Base-by-base conservation (phyloP, 2,797 vertebrate genomes). In the Dicrostonyx torquatus region DNA sequence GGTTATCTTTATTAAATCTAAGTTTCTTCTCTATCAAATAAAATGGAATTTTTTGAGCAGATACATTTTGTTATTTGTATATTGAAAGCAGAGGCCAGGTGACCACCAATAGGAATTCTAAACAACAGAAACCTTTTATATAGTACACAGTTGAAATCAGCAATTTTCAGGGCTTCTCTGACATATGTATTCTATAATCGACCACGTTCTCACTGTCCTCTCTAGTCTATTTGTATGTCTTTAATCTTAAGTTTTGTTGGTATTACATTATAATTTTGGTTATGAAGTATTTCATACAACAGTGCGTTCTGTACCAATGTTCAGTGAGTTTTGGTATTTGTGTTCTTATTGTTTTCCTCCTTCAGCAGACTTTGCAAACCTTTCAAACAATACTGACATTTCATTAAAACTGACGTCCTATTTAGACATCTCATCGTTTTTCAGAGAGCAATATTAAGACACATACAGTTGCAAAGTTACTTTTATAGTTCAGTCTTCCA, bases 271-370 rank as follows among this genome's bases (percentile, higher is more conserved):
- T 75, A 70, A 34, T 15, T 95, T 94, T 73, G 20, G 26, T 77
- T 95, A 48, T 93, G n/a, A 86, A 95, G n/a, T 89, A 50, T 64
- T 94, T 87, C 18, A 73, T 87, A 96, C 18, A 80, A 40, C 82
- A 86, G 60, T 80, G 76, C 22, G 3, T 87, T 84, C 14, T 90
- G 34, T 94, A 94, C 75, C 76, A 45, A 58, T 43, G 95, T 80
- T 82, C 64, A 86, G 5, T 72, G 58, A 12, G 4, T 58, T 87
- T 96, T 91, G 83, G 75, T 89, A 92, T 88, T 73, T 22, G 76
- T 62, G 13, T 3, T 4, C 64, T 10, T 68, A 80, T 4, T 60
- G 72, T 82, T 95, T 91, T 94, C 29, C 89, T 91, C 24, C 43
- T 15, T 48, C 37, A 78, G 50, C 20, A 93, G 62, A 86, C 79